Conservation (phyloP, 2,797 vertebrate species). For the Antennarius maculatus region DNA sequence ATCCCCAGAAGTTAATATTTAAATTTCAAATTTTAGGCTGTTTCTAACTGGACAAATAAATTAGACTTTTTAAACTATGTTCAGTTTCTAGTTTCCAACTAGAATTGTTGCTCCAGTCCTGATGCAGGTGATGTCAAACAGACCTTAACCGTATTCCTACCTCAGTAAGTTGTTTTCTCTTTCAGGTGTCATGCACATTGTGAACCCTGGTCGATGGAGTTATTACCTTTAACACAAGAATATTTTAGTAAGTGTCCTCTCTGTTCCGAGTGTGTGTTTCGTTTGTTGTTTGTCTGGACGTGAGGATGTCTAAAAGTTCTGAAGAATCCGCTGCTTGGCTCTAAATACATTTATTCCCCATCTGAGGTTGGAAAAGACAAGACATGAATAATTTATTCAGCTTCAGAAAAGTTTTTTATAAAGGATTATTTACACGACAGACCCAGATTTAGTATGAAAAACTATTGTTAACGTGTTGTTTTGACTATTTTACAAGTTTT, state of each 20-base stretch:
- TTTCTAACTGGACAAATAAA: no score
- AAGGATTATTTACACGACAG: not conserved
- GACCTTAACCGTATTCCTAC: not conserved
- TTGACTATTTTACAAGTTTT: not conserved
- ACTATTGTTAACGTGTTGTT: not conserved
- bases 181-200: slow-evolving; percentile 73
- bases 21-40: no score
- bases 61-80: not conserved
- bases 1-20: no score
- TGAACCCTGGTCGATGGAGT: slow-evolving; percentile 81
- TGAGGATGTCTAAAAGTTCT: not conserved
- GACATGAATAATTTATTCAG: not conserved
- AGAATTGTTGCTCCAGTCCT: not conserved
- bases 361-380: not conserved
- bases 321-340: not conserved
- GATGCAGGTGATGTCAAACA: not conserved
- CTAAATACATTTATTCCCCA: not conserved
- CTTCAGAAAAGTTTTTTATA: not conserved
- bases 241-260: slow-evolving; percentile 77
- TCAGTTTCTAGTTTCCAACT: not conserved
- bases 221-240: slow-evolving; percentile 76
- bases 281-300: not conserved
- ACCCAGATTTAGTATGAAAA: not conserved
- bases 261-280: not conserved
- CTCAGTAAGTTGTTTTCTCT: slow-evolving; percentile 38